phyloP scores from a whole-genome alignment of 2,888 invertebrate species.

The Eupithecia subfuscata region DNA sequence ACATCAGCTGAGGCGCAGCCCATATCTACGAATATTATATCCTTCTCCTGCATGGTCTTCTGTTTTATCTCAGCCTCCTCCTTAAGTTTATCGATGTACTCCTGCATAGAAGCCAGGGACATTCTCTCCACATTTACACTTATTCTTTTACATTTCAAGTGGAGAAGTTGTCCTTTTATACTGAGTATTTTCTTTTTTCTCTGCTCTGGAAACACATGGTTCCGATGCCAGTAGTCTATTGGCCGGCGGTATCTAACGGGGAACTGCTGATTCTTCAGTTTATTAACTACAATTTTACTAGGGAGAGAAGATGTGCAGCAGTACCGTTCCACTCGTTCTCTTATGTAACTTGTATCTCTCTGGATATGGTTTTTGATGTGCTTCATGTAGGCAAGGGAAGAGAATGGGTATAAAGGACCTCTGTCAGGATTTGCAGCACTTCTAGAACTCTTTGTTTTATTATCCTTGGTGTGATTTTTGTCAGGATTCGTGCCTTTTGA shows the following conservation, averaged over 20 bases:
- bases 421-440: constrained; percentile 68
- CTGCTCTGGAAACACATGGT: constrained; percentile 72
- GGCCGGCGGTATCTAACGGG: constrained; percentile 75
- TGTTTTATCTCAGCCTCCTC: constrained; percentile 60
- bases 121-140: constrained; percentile 75
- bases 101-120: constrained; percentile 71
- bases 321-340: constrained; percentile 76
- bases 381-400: constrained; percentile 75
- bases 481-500: constrained; percentile 45
- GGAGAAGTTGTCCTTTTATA: constrained; percentile 77
- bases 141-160: constrained; percentile 79
- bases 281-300: constrained; percentile 69
- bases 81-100: constrained; percentile 67
- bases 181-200: constrained; percentile 74
- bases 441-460: constrained; percentile 64
- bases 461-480: constrained; percentile 44
- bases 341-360: constrained; percentile 65
- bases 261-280: constrained; percentile 71
- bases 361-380: constrained; percentile 66
- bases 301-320: constrained; percentile 65
- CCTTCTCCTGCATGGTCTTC: constrained; percentile 60
- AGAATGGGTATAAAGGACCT: constrained; percentile 78
- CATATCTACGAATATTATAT: constrained; percentile 75
- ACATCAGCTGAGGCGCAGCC: constrained; percentile 59
- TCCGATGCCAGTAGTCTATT: constrained; percentile 77